Evolutionary conservation across 2,113 vertebrate species (phyloP).

Genomic region (Salvelinus namaycush): DNA sequence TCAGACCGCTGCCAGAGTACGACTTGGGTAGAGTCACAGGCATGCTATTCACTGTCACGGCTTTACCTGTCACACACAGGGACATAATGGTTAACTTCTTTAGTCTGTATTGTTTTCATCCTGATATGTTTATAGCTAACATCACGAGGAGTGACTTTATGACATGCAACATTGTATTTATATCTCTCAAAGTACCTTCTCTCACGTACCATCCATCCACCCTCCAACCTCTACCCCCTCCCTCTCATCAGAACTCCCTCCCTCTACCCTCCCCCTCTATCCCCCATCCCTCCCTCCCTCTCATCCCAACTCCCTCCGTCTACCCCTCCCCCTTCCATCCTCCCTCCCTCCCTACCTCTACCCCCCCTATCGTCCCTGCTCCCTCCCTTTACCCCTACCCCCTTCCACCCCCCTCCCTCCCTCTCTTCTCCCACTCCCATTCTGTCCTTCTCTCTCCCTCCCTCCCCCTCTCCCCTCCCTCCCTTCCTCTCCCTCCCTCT

Average conservation of each 20-base stretch:
- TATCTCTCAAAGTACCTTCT: not conserved
- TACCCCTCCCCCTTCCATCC: not conserved
- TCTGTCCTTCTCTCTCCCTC: not conserved
- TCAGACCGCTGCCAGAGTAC: slow-evolving; percentile 83
- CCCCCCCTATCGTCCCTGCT: not conserved
- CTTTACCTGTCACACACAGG: slow-evolving; percentile 71
- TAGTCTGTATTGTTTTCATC: not conserved
- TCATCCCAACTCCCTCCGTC: not conserved
- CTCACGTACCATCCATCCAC: not conserved
- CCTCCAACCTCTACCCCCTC: not conserved
- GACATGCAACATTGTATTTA: too few species aligned
- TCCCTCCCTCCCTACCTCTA: slow-evolving; percentile 70
- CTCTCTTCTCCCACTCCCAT: not conserved
- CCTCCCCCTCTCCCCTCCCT: not conserved
- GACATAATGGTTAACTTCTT: not conserved
- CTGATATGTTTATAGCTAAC: not conserved
- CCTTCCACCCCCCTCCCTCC: too few species aligned
- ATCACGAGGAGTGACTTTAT: not conserved
- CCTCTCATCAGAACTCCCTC: not conserved
- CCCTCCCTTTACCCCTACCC: not conserved
- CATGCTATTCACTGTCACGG: slow-evolving; percentile 85
- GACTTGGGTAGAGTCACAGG: slow-evolving; percentile 77
- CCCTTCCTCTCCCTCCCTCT: not conserved
- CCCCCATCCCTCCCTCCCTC: not conserved
- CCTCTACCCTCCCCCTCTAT: not conserved